Base-by-base conservation (phyloP, 1,140 invertebrate species). In the Heliconius hermathena region DNA sequence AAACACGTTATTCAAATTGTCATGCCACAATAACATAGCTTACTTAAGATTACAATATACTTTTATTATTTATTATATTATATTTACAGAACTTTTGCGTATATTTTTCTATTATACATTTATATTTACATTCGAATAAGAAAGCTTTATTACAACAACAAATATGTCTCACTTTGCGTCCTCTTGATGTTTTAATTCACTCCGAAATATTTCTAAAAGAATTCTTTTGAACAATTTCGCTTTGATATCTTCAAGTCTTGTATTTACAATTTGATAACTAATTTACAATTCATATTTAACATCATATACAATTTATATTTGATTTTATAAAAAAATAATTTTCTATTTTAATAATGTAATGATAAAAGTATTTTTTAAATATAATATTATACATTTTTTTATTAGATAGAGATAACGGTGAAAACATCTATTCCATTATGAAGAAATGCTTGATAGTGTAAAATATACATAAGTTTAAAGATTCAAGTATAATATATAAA, bases 101-200 rank as follows among this genome's bases (percentile, higher is more conserved):
- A 22, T 26, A 29, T 66, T 29, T 66, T 22, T 74, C 52, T 41
- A n/a, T n/a, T n/a, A n/a, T n/a, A 70, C 26, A 66, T 52, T 46
- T 66, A 66, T 77, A 81, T 81, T 77, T 77, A 81, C 79, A 81
- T 74, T 54, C 18, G n/a, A 8, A 73, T 38, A 77, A 74, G 3
- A 38, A 73, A 46, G 49, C 77, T 71, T 79, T 72, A 52, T 80
- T 36, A 73, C 41, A 76, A 73, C 52, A 78, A 66, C 22, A 8
- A 71, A 71, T 36, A 41, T 54, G 16, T 77, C 52, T 80, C 79
- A 79, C 78, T 70, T 76, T 54, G 5, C 71, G 71, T 73, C 49
- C 73, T 49, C 66, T 71, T 75, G 60, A 46, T 74, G 36, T 74
- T 78, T 74, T 70, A 60, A 73, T 75, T 70, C 73, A 57, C 49